Conservation (phyloP, 2,888 invertebrate genomes). For the Mimachlamys varia region DNA sequence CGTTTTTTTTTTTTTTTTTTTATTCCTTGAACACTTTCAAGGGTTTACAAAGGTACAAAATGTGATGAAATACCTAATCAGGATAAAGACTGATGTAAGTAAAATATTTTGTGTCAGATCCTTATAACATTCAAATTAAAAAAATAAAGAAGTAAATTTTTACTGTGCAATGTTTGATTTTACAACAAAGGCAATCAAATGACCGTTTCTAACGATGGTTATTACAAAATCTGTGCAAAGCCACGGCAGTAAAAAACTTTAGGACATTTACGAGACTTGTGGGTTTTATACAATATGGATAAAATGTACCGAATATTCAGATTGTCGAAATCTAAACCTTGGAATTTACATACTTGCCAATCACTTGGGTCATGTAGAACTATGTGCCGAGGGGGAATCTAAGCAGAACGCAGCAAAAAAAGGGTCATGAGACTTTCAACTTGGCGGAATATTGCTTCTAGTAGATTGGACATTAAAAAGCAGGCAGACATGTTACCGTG, state of each 20-base stretch:
- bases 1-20: neutral
- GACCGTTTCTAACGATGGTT: neutral
- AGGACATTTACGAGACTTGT: neutral
- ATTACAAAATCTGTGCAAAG: neutral
- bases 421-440: neutral
- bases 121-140: too few relatives aligned
- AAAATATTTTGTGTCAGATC: too few relatives aligned
- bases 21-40: neutral
- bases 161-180: neutral
- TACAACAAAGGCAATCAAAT: neutral
- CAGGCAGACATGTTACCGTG: neutral
- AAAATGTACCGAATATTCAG: neutral
- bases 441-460: neutral
- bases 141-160: too few relatives aligned
- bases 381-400: neutral
- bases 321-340: neutral
- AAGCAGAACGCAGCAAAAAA: neutral
- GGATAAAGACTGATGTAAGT: too few relatives aligned
- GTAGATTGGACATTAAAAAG: neutral
- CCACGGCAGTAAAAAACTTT: neutral
- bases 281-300: neutral
- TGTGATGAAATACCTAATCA: too few relatives aligned
- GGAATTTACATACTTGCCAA: neutral
- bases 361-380: neutral
- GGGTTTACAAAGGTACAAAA: too few relatives aligned